Conservation (phyloP, 2,797 vertebrate species). For the Dromococcyx pavoninus region DNA sequence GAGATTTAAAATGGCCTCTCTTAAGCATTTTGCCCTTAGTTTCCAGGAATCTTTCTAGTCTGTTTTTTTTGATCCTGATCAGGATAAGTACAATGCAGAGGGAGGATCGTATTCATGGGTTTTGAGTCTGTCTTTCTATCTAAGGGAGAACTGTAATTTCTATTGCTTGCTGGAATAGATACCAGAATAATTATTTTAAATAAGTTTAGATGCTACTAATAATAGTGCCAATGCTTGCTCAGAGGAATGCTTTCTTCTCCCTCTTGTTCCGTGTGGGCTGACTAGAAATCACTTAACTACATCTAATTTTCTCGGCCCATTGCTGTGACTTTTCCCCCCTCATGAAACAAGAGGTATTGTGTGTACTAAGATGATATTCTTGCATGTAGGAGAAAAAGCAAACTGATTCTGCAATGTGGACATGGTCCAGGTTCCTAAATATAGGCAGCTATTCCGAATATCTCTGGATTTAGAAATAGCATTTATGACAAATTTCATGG, state of each 20-base stretch:
- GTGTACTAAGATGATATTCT: not conserved
- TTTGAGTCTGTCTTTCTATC: not conserved
- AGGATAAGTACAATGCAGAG: not conserved
- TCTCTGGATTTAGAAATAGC: not conserved
- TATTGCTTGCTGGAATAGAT: slow-evolving; percentile 25
- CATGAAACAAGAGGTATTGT: not conserved
- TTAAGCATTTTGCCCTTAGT: not conserved
- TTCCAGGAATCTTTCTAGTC: not conserved
- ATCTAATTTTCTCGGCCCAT: slow-evolving; percentile 1
- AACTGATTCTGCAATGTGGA: not conserved
- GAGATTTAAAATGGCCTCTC: not conserved
- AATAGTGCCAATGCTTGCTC: slow-evolving; percentile 28
- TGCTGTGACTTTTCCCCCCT: not conserved
- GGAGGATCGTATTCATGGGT: slow-evolving; percentile 11
- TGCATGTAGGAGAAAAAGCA: not conserved
- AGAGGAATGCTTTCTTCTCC: not conserved
- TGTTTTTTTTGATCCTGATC: slow-evolving; percentile 10
- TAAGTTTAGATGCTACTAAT: slow-evolving; percentile 41
- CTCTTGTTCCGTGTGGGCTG: slow-evolving; percentile 35
- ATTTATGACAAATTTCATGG: not conserved
- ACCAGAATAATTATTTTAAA: slow-evolving; percentile 12
- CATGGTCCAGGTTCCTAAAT: not conserved
- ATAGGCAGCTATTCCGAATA: not conserved
- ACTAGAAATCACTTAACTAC: not conserved
- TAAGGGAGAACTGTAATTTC: not conserved